Percentiles rank a stretch among this genome's conserved stretches.
phyloP scores from a whole-genome alignment of 2,888 invertebrate species.

The Caenorhabditis sinica region DNA sequence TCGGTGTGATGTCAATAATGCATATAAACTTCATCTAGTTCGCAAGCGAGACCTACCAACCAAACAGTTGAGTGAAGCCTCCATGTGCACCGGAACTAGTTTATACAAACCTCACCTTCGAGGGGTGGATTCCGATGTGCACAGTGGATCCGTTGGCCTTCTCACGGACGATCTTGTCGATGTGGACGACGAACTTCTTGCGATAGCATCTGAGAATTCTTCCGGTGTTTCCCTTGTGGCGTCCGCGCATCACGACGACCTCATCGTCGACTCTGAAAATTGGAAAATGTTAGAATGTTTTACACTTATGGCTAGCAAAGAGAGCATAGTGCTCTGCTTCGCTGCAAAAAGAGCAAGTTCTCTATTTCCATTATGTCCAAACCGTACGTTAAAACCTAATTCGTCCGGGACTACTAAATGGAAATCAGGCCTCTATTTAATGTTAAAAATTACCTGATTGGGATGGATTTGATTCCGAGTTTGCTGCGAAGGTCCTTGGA shows the following conservation, averaged over 20 bases:
- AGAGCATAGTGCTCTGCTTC: conserved; percentile 29
- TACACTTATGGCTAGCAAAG: conserved; percentile 61
- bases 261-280: conserved; percentile 90
- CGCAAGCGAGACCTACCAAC: conserved; percentile 60
- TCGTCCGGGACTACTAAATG: too few relatives aligned
- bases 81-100: conserved; percentile 74
- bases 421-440: conserved; percentile 45
- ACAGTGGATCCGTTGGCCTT: conserved; percentile 99
- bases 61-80: conserved; percentile 50
- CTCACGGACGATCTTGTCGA: conserved; percentile 96
- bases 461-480: conserved; percentile 98
- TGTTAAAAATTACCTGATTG: conserved; percentile 93
- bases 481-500: conserved; percentile 98
- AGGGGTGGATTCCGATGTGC: conserved; percentile 98
- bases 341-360: too few relatives aligned
- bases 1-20: too few relatives aligned
- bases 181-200: conserved; percentile 98
- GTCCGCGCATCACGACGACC: conserved; percentile 98
- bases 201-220: conserved; percentile 96
- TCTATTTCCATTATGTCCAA: too few relatives aligned
- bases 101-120: conserved; percentile 88
- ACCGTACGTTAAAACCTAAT: too few relatives aligned
- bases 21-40: conserved; percentile 25
- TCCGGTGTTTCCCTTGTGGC: conserved; percentile 99
- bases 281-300: conserved; percentile 27